These are phyloP conservation scores for Trochalopteron elliotii DNA, from an alignment of 2,113 vertebrate genomes.

Conservation along the genomic window DNA sequence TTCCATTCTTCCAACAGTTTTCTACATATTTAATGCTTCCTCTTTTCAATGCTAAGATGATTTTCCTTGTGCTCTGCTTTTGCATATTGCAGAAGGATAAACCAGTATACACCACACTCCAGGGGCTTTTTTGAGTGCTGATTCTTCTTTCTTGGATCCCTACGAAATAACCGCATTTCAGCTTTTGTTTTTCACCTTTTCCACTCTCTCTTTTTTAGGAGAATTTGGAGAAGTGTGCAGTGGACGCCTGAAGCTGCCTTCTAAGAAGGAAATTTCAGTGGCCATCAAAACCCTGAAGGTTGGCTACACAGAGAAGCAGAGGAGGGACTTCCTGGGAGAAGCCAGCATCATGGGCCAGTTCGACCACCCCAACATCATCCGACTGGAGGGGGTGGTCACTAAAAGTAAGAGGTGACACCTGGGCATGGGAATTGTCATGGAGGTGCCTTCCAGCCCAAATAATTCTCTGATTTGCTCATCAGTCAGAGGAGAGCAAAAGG, in stretches of 20 bases:
- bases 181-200: not conserved
- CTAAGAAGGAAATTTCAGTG: slow-evolving; percentile 97
- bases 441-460: not conserved
- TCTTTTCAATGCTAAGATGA: not conserved
- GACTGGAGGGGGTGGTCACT: slow-evolving; percentile 94
- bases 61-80: not conserved
- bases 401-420: slow-evolving; percentile 84
- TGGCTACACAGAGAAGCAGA: slow-evolving; percentile 96
- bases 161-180: not conserved
- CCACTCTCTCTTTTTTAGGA: slow-evolving; percentile 70
- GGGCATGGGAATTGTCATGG: not conserved
- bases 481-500: not conserved
- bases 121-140: not conserved
- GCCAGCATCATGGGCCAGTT: slow-evolving; percentile 99
- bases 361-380: slow-evolving; percentile 97
- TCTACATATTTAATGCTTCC: not conserved
- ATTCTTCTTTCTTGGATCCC: not conserved
- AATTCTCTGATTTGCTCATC: not conserved
- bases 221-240: slow-evolving; percentile 99
- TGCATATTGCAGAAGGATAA: not conserved
- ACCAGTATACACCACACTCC: not conserved
- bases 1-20: not conserved
- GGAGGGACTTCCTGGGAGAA: slow-evolving; percentile 93
- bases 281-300: slow-evolving; percentile 97
- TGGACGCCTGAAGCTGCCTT: slow-evolving; percentile 91